Base-by-base conservation (phyloP, 2,888 invertebrate genomes). In the Lacanobia wlatinum region DNA sequence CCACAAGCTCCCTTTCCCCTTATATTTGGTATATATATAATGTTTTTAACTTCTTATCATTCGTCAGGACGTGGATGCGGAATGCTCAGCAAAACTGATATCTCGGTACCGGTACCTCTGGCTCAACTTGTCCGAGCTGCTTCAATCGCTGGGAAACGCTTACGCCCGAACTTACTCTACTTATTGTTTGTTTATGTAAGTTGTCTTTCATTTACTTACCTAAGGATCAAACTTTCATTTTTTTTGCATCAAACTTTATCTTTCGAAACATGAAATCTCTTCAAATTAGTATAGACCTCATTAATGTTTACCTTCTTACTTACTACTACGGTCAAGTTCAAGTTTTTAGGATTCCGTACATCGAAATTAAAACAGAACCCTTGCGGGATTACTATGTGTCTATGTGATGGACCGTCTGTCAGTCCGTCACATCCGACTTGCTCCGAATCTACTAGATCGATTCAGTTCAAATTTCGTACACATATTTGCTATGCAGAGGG, bases 151-250 rank as follows among this genome's bases (percentile, higher is more conserved):
- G 12, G 97, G 97, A 14, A 97, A 97, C 86, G 97, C 97, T 2
- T 97, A 97, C 83, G 97, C 97, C 0, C 93, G 97, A 63, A 97
- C 97, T 1, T 97, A 97, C 88, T 97, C 97, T 0, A 97, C 97
- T 0, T 97, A 97, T 89, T 97, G 97, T 70, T 91, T 97, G 48
- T 97, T 97, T 87, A 97, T 97, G 97, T 97, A 90, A 94, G 94
- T 85, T 9, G 46, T 0, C 2, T n/a, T 38, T 34, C 18, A 48
- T 34, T 48, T 34, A 61, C 5, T 52, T 18, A 12, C 0, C 9
- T 14, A 55, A 1, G 5, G 40, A 16, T 52, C 1, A 65, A 52
- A 14, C 2, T 16, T 5, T 56, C 1, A 14, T 2, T 38, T 64
- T 52, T 23, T 50, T 48, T 18, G 6, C 1, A 16, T 67, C 2